phyloP scores from a whole-genome alignment of 1,140 invertebrate genomes.

The Linepithema humile region DNA sequence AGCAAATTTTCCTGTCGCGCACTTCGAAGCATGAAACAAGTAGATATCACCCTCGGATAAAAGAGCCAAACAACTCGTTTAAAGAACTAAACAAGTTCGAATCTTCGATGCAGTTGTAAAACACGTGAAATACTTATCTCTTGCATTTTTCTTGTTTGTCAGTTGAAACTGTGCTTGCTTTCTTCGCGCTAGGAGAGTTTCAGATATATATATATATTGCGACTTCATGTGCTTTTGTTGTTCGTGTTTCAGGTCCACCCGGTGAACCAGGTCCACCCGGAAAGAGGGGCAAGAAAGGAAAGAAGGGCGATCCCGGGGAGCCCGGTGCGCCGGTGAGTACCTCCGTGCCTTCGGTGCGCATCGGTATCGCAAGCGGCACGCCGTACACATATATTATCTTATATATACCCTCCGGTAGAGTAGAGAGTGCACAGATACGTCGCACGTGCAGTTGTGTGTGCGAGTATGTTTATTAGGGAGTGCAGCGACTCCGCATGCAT shows the following conservation, averaged over 20 bases:
- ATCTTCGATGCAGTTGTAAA: background rate
- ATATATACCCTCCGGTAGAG: conserved; percentile 23
- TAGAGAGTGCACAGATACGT: conserved; percentile 45
- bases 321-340: conserved; percentile 88
- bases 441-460: conserved; percentile 48
- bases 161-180: background rate
- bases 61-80: background rate
- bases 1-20: background rate
- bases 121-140: conserved; percentile 2
- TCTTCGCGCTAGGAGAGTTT: background rate
- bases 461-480: conserved; percentile 61
- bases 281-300: conserved; percentile 94
- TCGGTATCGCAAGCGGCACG: background rate
- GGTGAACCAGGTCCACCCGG: conserved; percentile 90
- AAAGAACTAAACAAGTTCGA: background rate
- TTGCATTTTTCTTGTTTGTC: background rate
- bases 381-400: background rate
- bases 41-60: background rate
- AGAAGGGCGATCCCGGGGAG: conserved; percentile 94
- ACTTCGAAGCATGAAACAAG: background rate
- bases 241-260: conserved; percentile 87
- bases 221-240: conserved; percentile 50
- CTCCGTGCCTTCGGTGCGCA: conserved; percentile 10
- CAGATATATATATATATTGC: background rate
- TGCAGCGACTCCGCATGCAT: conserved; percentile 60